Percentiles rank a stretch among this genome's conserved stretches.
Conservation (phyloP, 1,140 invertebrate species). For the Heliothis virescens region DNA sequence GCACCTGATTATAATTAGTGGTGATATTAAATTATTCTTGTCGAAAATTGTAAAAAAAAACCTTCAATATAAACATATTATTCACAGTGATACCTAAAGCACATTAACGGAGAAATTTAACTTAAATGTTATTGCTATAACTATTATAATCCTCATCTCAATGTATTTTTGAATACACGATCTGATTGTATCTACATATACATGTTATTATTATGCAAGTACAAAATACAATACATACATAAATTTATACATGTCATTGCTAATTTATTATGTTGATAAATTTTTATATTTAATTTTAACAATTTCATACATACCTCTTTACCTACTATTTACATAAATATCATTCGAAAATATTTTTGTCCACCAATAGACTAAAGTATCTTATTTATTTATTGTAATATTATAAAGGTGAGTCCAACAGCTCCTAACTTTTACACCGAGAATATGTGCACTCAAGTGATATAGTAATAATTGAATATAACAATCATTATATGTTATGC, state of each 20-base stretch:
- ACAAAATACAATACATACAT: slow-evolving; percentile 49
- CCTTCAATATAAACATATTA: slow-evolving; percentile 26
- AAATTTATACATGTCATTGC: slow-evolving; percentile 48
- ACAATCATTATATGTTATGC: slow-evolving; percentile 23
- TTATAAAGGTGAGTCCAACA: slow-evolving; percentile 42
- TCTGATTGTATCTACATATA: slow-evolving; percentile 42
- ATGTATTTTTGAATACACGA: slow-evolving; percentile 43
- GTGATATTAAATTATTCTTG: slow-evolving; percentile 18
- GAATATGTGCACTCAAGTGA: slow-evolving; percentile 46
- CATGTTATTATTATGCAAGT: slow-evolving; percentile 43
- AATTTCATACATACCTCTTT: slow-evolving; percentile 71
- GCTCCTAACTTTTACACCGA: slow-evolving; percentile 39
- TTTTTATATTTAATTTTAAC: slow-evolving; percentile 69
- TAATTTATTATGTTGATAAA: slow-evolving; percentile 66
- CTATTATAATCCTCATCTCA: slow-evolving; percentile 23
- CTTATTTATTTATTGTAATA: slow-evolving; percentile 41
- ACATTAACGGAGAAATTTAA: slow-evolving; percentile 33
- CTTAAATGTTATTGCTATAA: slow-evolving; percentile 44
- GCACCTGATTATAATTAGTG: slow-evolving; percentile 38
- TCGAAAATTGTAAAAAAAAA: slow-evolving; percentile 19
- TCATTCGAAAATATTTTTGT: slow-evolving; percentile 77
- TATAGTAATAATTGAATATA: slow-evolving; percentile 29
- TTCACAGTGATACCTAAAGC: slow-evolving; percentile 15
- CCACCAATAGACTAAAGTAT: slow-evolving; percentile 58
- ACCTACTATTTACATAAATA: slow-evolving; percentile 78